Base-by-base conservation (phyloP, 2,797 vertebrate species). In the Parambassis ranga region DNA sequence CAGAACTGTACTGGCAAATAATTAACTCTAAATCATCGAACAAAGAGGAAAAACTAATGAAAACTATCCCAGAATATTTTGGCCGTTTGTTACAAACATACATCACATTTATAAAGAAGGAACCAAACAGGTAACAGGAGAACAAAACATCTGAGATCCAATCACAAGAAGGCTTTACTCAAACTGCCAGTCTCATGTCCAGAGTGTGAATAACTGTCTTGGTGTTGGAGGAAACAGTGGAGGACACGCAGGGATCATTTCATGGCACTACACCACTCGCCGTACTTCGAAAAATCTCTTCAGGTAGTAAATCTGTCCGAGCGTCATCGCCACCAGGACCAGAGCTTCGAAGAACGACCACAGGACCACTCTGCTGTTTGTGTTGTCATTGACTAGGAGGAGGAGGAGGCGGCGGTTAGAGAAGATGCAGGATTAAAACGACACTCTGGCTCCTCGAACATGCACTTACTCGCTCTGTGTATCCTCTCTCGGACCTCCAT, bases 271-370 rank as follows among this genome's bases (percentile, higher is more conserved):
- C 80, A 99, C 96, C 66, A 99, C 96, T 92, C 97, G 94, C 78
- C 96, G 95, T 81, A 99, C 97, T 95, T 99, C 98, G 46, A 99
- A 99, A 93, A 99, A 99, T 90, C 97, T 96, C 95, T 99, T 99
- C 94, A 99, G 93, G 81, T 99, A 98, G 93, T 98, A 99, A 94
- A 99, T 99, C 91, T 99, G 98, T 95, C 97, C 97, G 47, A 98
- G 93, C 61, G 97, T 99, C 98, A 99, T 99, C 72, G 97, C 97
- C 84, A 99, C 96, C 85, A 99, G 91, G 88, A 98, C 97, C 71
- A 99, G 95, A 39, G 97, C 97, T 92, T 98, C 96, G 26, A 98
- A 99, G 93, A 99, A 99, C 3, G 97, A 98, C 98, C 98, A 99
- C 55, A 98, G 95, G 62, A 99, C 97, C 91, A 99, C 97, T 91